phyloP scores from a whole-genome alignment of 2,888 invertebrate genomes.

The Oasisia sp. region DNA sequence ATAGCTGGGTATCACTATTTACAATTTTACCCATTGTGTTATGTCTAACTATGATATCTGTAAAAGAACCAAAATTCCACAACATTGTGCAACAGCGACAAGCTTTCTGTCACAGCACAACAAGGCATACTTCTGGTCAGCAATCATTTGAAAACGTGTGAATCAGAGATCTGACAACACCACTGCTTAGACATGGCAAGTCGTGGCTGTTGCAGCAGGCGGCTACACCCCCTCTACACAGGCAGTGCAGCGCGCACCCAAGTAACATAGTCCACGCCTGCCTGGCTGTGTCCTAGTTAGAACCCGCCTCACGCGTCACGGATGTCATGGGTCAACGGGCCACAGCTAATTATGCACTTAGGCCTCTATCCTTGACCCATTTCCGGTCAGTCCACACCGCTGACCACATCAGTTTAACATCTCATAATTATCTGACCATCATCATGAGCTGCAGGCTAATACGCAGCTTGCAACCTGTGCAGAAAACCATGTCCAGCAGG shows the following conservation, averaged over 20 bases:
- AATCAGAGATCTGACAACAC: slow-evolving; percentile 3
- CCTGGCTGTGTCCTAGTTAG: slow-evolving; percentile 1
- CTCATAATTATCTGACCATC: not conserved
- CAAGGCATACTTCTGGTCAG: not conserved
- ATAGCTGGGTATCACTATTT: not conserved
- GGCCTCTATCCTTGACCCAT: not conserved
- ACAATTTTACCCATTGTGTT: not conserved
- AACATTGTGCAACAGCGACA: not conserved
- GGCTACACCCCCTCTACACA: not conserved
- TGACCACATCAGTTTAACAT: not conserved
- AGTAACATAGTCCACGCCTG: slow-evolving; percentile 17
- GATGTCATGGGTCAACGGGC: not conserved
- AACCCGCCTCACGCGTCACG: not conserved
- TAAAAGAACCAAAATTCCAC: not conserved
- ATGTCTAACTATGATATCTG: not conserved
- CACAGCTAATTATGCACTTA: slow-evolving; percentile 17
- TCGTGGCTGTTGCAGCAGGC: not conserved
- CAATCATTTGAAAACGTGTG: not conserved
- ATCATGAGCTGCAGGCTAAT: not conserved
- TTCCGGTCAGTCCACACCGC: not conserved
- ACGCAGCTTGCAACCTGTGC: not conserved
- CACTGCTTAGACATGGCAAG: slow-evolving; percentile 12
- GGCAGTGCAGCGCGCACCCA: not conserved
- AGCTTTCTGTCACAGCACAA: not conserved
- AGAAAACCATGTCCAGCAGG: not conserved